Conservation (phyloP, 2,113 vertebrate genomes). For the Podiceps cristatus region DNA sequence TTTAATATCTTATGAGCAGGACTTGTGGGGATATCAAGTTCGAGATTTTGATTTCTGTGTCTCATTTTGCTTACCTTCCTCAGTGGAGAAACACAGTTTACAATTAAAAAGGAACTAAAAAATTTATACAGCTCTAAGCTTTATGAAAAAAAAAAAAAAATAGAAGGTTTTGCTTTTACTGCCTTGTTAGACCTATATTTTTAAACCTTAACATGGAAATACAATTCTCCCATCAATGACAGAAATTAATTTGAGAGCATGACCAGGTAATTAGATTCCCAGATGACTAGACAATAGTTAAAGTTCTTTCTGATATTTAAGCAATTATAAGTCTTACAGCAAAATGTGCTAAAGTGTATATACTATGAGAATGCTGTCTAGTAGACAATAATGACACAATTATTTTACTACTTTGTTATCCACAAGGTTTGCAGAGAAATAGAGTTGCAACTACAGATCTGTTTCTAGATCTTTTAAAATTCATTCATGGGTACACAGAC, state of each 20-base stretch:
- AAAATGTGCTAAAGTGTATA: neutral
- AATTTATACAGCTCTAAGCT: neutral
- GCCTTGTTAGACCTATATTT: neutral
- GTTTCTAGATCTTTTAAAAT: neutral
- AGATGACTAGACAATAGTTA: neutral
- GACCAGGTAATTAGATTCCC: neutral
- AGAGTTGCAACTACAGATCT: neutral
- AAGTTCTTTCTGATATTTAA: neutral
- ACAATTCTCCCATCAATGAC: neutral
- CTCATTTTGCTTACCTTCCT: neutral
- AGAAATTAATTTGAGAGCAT: neutral
- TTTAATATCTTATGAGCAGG: neutral
- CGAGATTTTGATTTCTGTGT: neutral
- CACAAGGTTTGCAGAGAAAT: neutral
- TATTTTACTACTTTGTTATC: neutral
- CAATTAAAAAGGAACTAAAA: neutral
- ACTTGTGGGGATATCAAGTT: neutral
- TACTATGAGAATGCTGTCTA: neutral
- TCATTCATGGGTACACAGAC: neutral
- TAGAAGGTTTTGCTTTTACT: neutral
- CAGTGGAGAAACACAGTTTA: neutral
- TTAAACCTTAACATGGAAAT: neutral
- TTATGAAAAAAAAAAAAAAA: neutral
- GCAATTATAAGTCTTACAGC: neutral
- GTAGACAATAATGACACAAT: neutral